These are phyloP conservation scores for Dasysyrphus tricinctus DNA, from an alignment of 2,888 invertebrate genomes.

Conservation along the genomic window DNA sequence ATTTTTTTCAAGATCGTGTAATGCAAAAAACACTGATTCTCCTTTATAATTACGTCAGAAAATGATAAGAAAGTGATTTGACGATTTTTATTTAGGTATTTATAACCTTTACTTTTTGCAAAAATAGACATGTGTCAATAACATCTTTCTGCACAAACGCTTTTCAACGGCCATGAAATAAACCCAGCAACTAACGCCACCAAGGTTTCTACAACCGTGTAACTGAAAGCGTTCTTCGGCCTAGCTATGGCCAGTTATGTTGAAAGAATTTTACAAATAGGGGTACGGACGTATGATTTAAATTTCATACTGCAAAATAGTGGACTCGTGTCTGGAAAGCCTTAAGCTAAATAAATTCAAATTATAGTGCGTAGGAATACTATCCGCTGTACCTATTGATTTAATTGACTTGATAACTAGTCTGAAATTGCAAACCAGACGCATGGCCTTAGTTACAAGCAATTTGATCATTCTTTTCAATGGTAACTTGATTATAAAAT, in stretches of 20 bases:
- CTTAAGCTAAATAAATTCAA: slow-evolving; percentile 7
- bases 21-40: not conserved
- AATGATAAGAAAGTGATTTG: not conserved
- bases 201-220: not conserved
- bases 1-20: not conserved
- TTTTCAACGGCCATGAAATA: not conserved
- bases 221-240: not conserved
- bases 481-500: not conserved
- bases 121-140: no score
- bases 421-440: not conserved
- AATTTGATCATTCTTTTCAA: not conserved
- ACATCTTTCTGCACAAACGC: not conserved
- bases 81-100: not conserved
- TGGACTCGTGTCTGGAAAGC: not conserved
- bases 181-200: not conserved
- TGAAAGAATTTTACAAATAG: not conserved
- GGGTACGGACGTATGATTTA: not conserved
- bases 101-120: not conserved
- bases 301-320: not conserved
- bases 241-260: no score
- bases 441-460: not conserved
- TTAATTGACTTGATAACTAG: not conserved
- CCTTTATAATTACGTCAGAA: not conserved
- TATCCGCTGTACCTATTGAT: not conserved
- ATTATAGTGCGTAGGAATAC: slow-evolving; percentile 19